phyloP scores from a whole-genome alignment of 2,888 invertebrate species.

The Acheta domesticus region DNA sequence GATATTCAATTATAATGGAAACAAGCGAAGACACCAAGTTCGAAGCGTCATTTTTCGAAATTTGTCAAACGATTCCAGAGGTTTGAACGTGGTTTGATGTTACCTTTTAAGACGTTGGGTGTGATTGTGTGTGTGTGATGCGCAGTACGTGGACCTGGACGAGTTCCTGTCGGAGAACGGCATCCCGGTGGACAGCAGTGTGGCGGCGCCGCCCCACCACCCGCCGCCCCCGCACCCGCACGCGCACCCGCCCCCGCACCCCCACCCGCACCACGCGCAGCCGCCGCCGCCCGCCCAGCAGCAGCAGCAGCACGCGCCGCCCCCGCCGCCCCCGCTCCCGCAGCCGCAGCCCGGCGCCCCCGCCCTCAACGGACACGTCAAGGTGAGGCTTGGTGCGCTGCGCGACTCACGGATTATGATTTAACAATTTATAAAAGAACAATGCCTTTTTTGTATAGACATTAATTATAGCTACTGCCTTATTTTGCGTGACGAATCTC shows the following conservation, averaged over 20 bases:
- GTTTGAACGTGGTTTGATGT: too few species aligned
- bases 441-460: too few species aligned
- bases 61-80: too few species aligned
- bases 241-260: slow-evolving; percentile 41
- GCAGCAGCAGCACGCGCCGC: slow-evolving; percentile 5
- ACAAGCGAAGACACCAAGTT: too few species aligned
- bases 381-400: slow-evolving; percentile 35
- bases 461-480: too few species aligned
- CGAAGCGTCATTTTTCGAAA: too few species aligned
- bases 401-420: too few species aligned
- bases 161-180: slow-evolving; percentile 95
- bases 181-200: slow-evolving; percentile 73
- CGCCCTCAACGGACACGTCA: slow-evolving; percentile 29
- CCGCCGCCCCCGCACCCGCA: slow-evolving; percentile 28
- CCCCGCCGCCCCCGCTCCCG: neutral
- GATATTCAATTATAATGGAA: too few species aligned
- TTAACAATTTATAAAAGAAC: too few species aligned
- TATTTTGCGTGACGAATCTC: too few species aligned
- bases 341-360: slow-evolving; percentile 23
- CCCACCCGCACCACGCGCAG: neutral
- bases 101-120: too few species aligned
- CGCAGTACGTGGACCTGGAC: slow-evolving; percentile 93
- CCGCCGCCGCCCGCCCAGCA: slow-evolving; percentile 42
- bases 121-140: slow-evolving; percentile 25
- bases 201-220: slow-evolving; percentile 48